Base-by-base conservation (phyloP, 2,888 invertebrate genomes). In the Drosophila neutralis region DNA sequence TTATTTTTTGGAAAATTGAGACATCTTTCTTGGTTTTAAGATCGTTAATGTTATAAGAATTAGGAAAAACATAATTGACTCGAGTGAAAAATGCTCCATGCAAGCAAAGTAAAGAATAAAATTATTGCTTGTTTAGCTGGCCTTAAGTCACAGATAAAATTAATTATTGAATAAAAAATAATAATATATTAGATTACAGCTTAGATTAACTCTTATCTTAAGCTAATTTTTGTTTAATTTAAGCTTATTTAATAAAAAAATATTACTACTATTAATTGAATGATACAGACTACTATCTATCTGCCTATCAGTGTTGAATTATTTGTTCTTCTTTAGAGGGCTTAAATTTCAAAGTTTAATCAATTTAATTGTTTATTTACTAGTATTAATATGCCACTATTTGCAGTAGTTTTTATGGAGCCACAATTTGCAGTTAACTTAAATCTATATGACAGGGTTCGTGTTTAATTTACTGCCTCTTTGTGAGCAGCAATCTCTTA, bases 381-480 rank as follows among this genome's bases (percentile, higher is more conserved):
- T 8, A 27, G 27, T 31, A 35, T 38, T 53, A 36, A 48, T 2
- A 18, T 18, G 7, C 2, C 33, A 33, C 6, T 56, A 45, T 60
- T 65, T 65, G 51, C 52, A 36, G 33, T 13, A 45, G 13, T 45
- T n/a, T 38, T 40, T n/a, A 10, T 10, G 13, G 0, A 40, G n/a
- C 4, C 8, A 18, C 27, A 35, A 33, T 66, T 36, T 40, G 3
- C 11, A 33, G 56, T 40, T 49, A 15, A 53, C 27, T 38, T 61
- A 51, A 18, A 60, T 15, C 24, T n/a, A 21, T 48, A 27, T 45
- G 7, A 36, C 8, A 51, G n/a, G 18, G 15, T 51, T 18, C 33
- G 13, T 35, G 11, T 38, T 61, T 35, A 61, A 69, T 69, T 70
- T 70, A 70, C 38, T 49, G 61, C 56, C 31, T 40, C 27, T 56